Evolutionary conservation across 2,888 invertebrate genomes (phyloP).

Genomic region (Plebejus melissa): DNA sequence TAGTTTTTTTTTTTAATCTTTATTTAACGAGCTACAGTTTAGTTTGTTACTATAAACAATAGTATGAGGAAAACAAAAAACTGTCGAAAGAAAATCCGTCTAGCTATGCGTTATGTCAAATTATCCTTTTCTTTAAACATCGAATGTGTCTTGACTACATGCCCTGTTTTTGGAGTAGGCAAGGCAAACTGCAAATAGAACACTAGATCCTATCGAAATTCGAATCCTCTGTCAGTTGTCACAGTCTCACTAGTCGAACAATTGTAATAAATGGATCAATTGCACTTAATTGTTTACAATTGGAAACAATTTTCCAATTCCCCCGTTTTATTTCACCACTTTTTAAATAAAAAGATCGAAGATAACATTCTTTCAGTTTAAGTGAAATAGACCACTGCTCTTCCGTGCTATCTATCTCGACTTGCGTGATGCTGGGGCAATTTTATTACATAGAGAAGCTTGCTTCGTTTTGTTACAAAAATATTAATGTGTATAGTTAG

Average conservation of each 20-base stretch:
- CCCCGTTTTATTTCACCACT: conserved; percentile 38
- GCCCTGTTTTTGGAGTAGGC: too few relatives aligned
- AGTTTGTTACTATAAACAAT: too few relatives aligned
- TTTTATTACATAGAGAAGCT: too few relatives aligned
- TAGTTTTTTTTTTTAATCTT: too few relatives aligned
- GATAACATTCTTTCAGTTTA: conserved; percentile 23
- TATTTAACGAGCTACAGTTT: too few relatives aligned
- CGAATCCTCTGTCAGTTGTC: not conserved
- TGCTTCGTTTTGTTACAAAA: not conserved
- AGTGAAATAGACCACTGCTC: not conserved
- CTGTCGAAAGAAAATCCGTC: too few relatives aligned
- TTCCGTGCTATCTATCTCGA: not conserved
- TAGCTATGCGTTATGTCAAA: too few relatives aligned
- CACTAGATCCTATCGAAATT: not conserved
- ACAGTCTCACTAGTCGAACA: conserved; percentile 15
- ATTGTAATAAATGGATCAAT: conserved; percentile 34
- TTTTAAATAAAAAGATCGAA: conserved; percentile 27
- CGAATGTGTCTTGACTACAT: too few relatives aligned
- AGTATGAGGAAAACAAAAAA: too few relatives aligned
- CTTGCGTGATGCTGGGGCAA: not conserved
- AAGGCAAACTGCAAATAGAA: too few relatives aligned
- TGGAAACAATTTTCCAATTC: conserved; percentile 52
- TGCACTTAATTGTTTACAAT: conserved; percentile 49
- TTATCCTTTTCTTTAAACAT: too few relatives aligned
- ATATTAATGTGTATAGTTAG: too few relatives aligned